Conservation (phyloP, 2,888 invertebrate genomes). For the Creontiades dilutus region DNA sequence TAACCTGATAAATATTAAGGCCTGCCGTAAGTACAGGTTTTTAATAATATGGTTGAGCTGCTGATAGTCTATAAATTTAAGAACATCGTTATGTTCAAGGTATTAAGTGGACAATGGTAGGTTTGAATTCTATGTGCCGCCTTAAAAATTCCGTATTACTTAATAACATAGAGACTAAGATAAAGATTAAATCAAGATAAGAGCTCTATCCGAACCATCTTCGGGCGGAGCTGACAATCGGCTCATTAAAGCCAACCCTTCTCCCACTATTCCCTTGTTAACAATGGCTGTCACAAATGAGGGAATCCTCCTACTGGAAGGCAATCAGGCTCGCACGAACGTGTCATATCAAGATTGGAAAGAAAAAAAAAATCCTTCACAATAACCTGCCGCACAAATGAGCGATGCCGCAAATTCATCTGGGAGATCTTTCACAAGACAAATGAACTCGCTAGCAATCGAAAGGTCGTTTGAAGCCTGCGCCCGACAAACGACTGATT, state of each 20-base stretch:
- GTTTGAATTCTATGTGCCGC: too few species aligned
- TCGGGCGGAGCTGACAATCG: conserved; percentile 29
- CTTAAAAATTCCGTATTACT: too few species aligned
- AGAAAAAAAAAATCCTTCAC: conserved; percentile 19
- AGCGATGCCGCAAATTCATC: conserved; percentile 12
- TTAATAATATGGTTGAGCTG: too few species aligned
- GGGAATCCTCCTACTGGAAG: conserved; percentile 45
- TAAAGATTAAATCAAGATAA: too few species aligned
- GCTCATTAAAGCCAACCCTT: conserved; percentile 11
- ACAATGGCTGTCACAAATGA: conserved; percentile 60
- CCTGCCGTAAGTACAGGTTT: too few species aligned
- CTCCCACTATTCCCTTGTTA: background rate
- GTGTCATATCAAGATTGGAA: conserved; percentile 57
- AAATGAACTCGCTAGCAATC: conserved; percentile 15
- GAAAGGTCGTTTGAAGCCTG: conserved; percentile 24
- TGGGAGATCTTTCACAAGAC: conserved; percentile 20
- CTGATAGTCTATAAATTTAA: too few species aligned
- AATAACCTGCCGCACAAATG: conserved; percentile 13
- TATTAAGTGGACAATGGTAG: too few species aligned
- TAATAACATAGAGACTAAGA: too few species aligned
- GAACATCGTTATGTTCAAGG: too few species aligned
- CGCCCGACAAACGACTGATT: background rate
- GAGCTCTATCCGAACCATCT: too few species aligned
- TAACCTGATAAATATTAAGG: too few species aligned
- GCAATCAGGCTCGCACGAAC: conserved; percentile 48